These are phyloP conservation scores for Acomys russatus DNA, from an alignment of 2,797 vertebrate species.

Conservation along the genomic window DNA sequence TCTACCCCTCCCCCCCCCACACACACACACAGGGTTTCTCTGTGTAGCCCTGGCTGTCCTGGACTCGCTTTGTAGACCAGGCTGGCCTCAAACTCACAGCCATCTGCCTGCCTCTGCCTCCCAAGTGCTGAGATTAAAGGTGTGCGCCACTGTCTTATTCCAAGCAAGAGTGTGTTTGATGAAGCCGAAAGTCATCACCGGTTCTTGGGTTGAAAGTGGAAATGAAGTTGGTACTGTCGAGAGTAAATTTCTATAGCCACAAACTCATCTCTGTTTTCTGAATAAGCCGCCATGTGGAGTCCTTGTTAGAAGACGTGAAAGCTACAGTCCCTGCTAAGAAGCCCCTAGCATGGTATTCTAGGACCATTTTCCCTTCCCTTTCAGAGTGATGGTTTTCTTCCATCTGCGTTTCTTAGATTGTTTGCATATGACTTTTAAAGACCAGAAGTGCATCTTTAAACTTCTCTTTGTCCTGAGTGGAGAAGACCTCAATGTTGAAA, in stretches of 20 bases:
- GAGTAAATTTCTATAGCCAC: not conserved
- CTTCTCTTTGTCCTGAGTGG: not conserved
- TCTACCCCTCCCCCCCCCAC: too few species aligned
- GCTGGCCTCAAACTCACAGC: too few species aligned
- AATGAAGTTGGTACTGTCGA: not conserved
- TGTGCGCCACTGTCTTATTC: not conserved
- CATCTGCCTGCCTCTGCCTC: too few species aligned
- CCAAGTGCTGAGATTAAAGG: too few species aligned
- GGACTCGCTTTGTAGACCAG: too few species aligned
- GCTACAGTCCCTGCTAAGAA: not conserved
- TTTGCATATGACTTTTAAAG: not conserved
- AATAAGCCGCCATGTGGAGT: not conserved
- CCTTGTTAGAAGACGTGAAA: not conserved
- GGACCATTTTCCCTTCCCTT: not conserved
- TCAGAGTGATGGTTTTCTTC: not conserved
- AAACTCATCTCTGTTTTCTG: not conserved
- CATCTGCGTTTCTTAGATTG: not conserved
- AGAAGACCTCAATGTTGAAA: not conserved
- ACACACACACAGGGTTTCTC: too few species aligned
- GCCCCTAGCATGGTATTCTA: not conserved
- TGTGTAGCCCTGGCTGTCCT: too few species aligned
- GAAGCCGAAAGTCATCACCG: not conserved
- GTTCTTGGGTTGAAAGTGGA: not conserved
- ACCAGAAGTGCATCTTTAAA: conserved; percentile 3
- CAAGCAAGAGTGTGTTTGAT: not conserved